Evolutionary conservation across 2,113 vertebrate genomes (phyloP).

Genomic region (Himantopus leucocephalus): DNA sequence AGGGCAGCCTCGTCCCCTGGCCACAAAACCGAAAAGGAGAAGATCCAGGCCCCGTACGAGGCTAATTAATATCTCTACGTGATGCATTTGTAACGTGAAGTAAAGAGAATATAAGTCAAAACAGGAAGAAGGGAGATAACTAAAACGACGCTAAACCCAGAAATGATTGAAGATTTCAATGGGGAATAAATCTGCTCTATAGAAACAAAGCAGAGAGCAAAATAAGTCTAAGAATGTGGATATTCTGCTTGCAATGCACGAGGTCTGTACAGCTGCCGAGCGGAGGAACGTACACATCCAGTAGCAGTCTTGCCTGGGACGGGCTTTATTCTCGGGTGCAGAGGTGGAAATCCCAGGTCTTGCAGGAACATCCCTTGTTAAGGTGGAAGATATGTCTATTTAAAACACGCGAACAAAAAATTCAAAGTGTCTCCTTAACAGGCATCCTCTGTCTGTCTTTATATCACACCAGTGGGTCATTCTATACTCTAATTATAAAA

Average conservation of each 20-base stretch:
- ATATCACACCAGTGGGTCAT: neutral
- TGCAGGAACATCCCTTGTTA: neutral
- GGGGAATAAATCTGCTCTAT: neutral
- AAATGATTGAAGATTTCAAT: neutral
- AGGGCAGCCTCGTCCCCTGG: neutral
- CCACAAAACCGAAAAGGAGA: neutral
- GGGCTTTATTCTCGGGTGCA: neutral
- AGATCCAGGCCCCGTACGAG: neutral
- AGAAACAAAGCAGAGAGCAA: neutral
- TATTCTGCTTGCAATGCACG: neutral
- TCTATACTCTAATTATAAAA: neutral
- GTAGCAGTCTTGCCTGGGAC: neutral
- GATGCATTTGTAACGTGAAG: neutral
- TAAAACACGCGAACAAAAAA: neutral
- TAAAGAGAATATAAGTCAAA: neutral
- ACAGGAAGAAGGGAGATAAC: neutral
- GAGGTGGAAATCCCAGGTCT: neutral
- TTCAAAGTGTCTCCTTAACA: neutral
- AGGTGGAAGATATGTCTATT: neutral
- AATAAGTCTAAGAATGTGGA: neutral
- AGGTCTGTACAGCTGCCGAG: neutral
- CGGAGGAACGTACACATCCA: accelerated
- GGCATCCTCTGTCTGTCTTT: neutral
- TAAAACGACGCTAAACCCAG: neutral
- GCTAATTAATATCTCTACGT: neutral